Evolutionary conservation across 1,140 invertebrate species (phyloP).

Genomic region (Leptinotarsa texana): DNA sequence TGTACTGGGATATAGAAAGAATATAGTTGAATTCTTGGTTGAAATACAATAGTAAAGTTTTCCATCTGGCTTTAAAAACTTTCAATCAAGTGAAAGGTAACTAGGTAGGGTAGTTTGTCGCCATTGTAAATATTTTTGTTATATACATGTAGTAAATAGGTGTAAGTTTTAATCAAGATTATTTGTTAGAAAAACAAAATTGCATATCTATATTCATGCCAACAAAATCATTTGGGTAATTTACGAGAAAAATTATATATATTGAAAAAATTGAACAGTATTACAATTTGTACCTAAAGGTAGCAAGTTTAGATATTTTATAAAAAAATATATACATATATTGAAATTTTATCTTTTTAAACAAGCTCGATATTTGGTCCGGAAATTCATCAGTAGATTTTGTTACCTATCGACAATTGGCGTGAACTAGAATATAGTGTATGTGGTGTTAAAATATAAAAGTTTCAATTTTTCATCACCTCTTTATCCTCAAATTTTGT

Average conservation of each 20-base stretch:
- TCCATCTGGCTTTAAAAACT: conserved; percentile 24
- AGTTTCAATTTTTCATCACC: conserved; percentile 25
- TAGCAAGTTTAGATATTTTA: conserved; percentile 56
- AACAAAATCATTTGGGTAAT: conserved; percentile 38
- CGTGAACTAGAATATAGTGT: conserved; percentile 50
- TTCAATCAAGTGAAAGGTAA: conserved; percentile 16
- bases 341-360: conserved; percentile 53
- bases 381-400: conserved; percentile 48
- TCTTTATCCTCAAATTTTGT: conserved; percentile 27
- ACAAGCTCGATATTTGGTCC: conserved; percentile 44
- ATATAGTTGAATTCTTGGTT: not conserved
- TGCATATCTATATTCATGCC: conserved; percentile 54
- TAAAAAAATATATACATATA: conserved; percentile 52
- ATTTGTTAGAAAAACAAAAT: conserved; percentile 46
- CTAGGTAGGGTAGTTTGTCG: conserved; percentile 33
- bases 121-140: conserved; percentile 41
- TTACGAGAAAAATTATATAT: conserved; percentile 39
- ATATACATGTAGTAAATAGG: conserved; percentile 37
- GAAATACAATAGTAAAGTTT: conserved; percentile 5
- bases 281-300: conserved; percentile 57
- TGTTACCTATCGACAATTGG: conserved; percentile 50
- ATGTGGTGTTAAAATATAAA: conserved; percentile 43
- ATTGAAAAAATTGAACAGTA: conserved; percentile 52
- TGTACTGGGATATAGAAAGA: conserved; percentile 4
- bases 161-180: conserved; percentile 37